These are phyloP conservation scores for Psix sp. DNA, from an alignment of 1,140 invertebrate species.

Conservation along the genomic window DNA sequence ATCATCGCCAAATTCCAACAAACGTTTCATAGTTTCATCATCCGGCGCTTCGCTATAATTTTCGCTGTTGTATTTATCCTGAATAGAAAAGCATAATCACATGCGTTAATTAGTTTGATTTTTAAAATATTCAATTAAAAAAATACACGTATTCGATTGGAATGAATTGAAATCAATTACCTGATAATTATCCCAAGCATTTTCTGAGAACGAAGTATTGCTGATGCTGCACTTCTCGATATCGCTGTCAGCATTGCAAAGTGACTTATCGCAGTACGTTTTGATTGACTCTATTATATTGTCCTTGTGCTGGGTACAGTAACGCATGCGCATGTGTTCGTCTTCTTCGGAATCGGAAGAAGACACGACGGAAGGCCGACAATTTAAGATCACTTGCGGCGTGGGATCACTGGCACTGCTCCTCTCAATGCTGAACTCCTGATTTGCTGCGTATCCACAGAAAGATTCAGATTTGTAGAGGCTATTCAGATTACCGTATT, in stretches of 20 bases:
- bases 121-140: background rate
- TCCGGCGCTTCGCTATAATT: conserved; percentile 93
- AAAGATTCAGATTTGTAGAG: conserved; percentile 84
- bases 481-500: conserved; percentile 62
- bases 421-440: conserved; percentile 76
- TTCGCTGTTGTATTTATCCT: conserved; percentile 95
- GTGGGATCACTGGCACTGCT: conserved; percentile 80
- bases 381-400: conserved; percentile 69
- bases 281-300: conserved; percentile 63
- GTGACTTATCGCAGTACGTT: conserved; percentile 63
- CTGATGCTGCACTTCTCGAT: conserved; percentile 75
- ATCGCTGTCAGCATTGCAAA: conserved; percentile 71
- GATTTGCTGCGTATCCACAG: conserved; percentile 79
- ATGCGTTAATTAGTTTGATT: background rate
- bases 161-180: conserved; percentile 67
- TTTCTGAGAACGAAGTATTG: conserved; percentile 89
- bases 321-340: conserved; percentile 58
- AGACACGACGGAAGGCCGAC: conserved; percentile 64
- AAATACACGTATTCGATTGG: too few species aligned
- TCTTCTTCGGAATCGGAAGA: conserved; percentile 75
- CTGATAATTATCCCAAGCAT: conserved; percentile 90
- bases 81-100: conserved; percentile 16
- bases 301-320: conserved; percentile 57
- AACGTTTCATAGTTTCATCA: conserved; percentile 86
- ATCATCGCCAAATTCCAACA: conserved; percentile 93